Evolutionary conservation across 2,797 vertebrate species (phyloP).

Genomic region (Lagocephalus sceleratus): DNA sequence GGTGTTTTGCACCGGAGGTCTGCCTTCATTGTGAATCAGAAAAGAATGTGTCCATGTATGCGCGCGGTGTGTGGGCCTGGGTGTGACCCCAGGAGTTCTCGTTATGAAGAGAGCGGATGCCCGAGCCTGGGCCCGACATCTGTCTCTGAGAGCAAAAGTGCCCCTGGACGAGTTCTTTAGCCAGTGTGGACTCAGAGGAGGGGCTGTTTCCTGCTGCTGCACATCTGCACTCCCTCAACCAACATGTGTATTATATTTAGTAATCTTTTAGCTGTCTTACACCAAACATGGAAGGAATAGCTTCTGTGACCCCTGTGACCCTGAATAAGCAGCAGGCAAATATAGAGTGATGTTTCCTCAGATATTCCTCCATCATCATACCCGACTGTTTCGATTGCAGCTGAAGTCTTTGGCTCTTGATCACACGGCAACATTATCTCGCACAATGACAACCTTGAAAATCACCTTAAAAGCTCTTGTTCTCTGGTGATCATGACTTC

Average conservation of each 20-base stretch:
- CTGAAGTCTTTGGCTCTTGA: too few species aligned
- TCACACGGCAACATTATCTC: too few species aligned
- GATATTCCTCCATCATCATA: too few species aligned
- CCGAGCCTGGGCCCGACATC: slow-evolving; percentile 54
- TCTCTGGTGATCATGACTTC: too few species aligned
- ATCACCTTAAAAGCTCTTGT: background rate
- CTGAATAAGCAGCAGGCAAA: background rate
- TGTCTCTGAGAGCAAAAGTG: slow-evolving; percentile 58
- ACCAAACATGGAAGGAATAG: too few species aligned
- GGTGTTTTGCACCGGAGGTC: too few species aligned
- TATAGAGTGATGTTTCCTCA: too few species aligned
- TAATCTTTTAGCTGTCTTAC: background rate
- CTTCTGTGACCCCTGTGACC: too few species aligned
- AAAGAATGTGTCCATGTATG: slow-evolving; percentile 15
- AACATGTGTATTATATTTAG: slow-evolving; percentile 1
- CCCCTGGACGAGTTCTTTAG: slow-evolving; percentile 32
- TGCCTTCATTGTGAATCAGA: too few species aligned
- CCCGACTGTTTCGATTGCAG: too few species aligned
- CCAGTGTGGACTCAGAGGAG: slow-evolving; percentile 29
- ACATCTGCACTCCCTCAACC: background rate
- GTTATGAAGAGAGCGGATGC: slow-evolving; percentile 58
- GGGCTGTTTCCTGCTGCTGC: slow-evolving; percentile 21
- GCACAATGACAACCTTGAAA: background rate
- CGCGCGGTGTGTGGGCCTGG: slow-evolving; percentile 6
- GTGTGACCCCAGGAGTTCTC: slow-evolving; percentile 60